These are phyloP conservation scores for Phycodurus eques DNA, from an alignment of 2,113 vertebrate species.

Conservation along the genomic window DNA sequence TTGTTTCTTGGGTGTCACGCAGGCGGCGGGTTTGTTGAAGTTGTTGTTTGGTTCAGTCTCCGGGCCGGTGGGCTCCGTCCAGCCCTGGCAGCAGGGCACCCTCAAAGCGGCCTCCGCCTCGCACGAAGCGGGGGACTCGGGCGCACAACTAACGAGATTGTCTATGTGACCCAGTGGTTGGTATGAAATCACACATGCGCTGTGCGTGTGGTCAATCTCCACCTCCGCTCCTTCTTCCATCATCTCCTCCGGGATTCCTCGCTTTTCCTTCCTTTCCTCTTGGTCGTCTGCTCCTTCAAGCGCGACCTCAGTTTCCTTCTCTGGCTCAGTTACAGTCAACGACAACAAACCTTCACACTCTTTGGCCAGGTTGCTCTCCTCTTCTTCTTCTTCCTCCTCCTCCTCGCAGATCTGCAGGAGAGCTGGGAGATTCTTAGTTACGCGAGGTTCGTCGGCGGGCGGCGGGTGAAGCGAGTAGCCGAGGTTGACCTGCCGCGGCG, in stretches of 20 bases:
- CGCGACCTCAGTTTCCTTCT: constrained; percentile 18
- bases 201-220: constrained; percentile 11
- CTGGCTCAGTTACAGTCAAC: not conserved
- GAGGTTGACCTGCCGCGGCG: constrained; percentile 53
- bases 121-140: constrained; percentile 17
- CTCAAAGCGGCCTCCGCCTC: constrained; percentile 27
- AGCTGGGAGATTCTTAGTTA: constrained; percentile 71
- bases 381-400: constrained; percentile 74
- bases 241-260: not conserved
- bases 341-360: constrained; percentile 7
- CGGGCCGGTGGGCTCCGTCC: constrained; percentile 3
- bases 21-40: constrained; percentile 43
- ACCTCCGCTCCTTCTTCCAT: constrained; percentile 2
- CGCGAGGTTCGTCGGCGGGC: constrained; percentile 57
- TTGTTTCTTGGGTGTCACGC: constrained; percentile 29
- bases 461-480: constrained; percentile 48
- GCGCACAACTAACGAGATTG: constrained; percentile 13
- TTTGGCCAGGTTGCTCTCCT: constrained; percentile 25
- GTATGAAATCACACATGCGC: constrained; percentile 52
- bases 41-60: constrained; percentile 68
- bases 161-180: constrained; percentile 46
- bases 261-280: constrained; percentile 9
- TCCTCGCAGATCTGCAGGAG: constrained; percentile 86
- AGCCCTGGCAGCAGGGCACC: constrained; percentile 62
- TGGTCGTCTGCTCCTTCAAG: constrained; percentile 25